A percentile compares a stretch with the other conserved stretches of the same genome.
These are phyloP conservation scores for Copidosoma aretas DNA, from an alignment of 2,888 invertebrate genomes.

Conservation along the genomic window DNA sequence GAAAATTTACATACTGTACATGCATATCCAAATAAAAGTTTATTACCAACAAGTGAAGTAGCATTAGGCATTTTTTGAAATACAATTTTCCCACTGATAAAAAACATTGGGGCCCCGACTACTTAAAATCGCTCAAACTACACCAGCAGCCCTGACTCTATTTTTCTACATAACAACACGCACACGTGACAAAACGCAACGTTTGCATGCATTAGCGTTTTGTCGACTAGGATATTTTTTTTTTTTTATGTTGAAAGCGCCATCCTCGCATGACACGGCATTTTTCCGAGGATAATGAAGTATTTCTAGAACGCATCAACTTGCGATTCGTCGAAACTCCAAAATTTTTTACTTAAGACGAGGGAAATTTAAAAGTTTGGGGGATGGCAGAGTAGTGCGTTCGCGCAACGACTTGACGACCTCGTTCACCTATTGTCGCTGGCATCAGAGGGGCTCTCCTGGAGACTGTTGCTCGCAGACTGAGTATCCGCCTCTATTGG, in stretches of 20 bases:
- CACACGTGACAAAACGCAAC: background rate
- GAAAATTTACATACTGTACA: background rate
- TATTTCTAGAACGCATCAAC: background rate
- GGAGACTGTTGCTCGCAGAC: background rate
- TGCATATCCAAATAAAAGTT: background rate
- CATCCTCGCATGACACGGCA: background rate
- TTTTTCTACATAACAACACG: background rate
- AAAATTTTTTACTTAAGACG: background rate
- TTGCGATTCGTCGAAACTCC: background rate
- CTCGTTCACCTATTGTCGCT: slow-evolving; percentile 35
- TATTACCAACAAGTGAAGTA: background rate
- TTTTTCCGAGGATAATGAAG: background rate
- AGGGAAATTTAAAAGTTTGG: background rate
- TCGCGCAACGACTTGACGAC: background rate
- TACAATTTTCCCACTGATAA: background rate
- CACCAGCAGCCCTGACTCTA: background rate
- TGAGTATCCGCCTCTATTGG: slow-evolving; percentile 30
- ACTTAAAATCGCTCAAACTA: background rate
- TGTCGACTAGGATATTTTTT: background rate
- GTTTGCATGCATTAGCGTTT: background rate
- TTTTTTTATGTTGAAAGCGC: background rate
- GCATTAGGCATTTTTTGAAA: background rate
- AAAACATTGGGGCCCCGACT: no score
- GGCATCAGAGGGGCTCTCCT: slow-evolving; percentile 11
- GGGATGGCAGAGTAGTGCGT: background rate